These are phyloP conservation scores for Myrmophylax atrothorax DNA, from an alignment of 2,113 vertebrate species.

Conservation along the genomic window DNA sequence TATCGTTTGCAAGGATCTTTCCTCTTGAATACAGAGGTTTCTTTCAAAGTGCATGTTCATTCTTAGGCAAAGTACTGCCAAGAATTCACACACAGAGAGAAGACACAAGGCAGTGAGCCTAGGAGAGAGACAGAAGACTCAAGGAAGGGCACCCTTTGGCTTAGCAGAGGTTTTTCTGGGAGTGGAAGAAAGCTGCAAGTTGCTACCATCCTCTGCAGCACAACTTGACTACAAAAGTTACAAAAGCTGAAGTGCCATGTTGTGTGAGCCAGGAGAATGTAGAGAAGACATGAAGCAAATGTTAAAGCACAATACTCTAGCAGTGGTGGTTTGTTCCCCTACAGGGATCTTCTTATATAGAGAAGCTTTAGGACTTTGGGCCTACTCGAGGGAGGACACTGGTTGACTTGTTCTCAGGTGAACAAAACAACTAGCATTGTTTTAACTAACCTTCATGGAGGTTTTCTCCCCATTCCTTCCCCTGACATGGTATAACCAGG, in stretches of 20 bases:
- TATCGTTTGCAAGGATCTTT: background rate
- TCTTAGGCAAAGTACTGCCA: background rate
- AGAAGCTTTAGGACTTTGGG: background rate
- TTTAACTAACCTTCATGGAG: background rate
- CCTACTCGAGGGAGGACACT: background rate
- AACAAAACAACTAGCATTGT: background rate
- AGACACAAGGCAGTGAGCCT: background rate
- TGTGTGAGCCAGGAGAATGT: background rate
- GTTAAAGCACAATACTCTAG: background rate
- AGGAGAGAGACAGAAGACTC: background rate
- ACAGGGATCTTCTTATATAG: background rate
- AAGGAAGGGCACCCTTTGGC: background rate
- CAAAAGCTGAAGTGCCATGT: background rate
- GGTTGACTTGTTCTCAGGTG: background rate
- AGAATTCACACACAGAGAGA: background rate
- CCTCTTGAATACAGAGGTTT: background rate
- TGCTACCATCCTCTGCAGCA: background rate
- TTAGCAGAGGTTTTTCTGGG: background rate
- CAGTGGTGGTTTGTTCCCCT: background rate
- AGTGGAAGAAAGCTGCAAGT: background rate
- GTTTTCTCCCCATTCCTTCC: background rate
- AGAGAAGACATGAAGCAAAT: background rate
- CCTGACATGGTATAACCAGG: background rate
- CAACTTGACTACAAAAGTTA: background rate
- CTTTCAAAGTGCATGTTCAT: background rate